Percentiles rank a stretch among this genome's conserved stretches.
phyloP scores from a whole-genome alignment of 2,888 invertebrate species.

The Aproaerema taeniolella region DNA sequence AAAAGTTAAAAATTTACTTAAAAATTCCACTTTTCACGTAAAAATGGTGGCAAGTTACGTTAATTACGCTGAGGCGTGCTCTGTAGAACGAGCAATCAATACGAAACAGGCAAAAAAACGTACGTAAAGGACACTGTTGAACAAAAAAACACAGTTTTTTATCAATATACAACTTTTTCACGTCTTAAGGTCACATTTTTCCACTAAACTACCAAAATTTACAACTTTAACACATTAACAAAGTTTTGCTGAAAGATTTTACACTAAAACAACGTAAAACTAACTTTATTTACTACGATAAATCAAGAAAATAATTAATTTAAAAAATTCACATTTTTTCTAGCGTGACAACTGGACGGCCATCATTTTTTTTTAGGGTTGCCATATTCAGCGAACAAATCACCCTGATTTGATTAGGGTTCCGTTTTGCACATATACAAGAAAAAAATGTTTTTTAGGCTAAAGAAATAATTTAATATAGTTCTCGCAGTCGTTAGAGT shows the following conservation, averaged over 20 bases:
- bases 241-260: constrained; percentile 14
- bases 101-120: constrained; percentile 14
- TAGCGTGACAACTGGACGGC: constrained; percentile 44
- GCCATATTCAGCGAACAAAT: constrained; percentile 26
- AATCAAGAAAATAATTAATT: constrained; percentile 34
- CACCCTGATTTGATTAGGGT: constrained; percentile 8
- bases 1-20: constrained; percentile 2
- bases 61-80: constrained; percentile 2
- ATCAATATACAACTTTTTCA: constrained; percentile 22
- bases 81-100: constrained; percentile 12
- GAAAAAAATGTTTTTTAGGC: no score
- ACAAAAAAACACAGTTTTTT: constrained; percentile 48
- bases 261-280: constrained; percentile 14
- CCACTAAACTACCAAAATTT: constrained; percentile 10
- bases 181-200: constrained; percentile 17
- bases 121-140: constrained; percentile 21
- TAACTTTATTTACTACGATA: constrained; percentile 26
- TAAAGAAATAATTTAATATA: no score
- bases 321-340: constrained; percentile 44
- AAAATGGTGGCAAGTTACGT: background rate
- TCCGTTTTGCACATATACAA: no score
- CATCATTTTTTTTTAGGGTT: constrained; percentile 36
- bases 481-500: no score
- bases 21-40: background rate
- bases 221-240: constrained; percentile 10